phyloP scores from a whole-genome alignment of 2,113 vertebrate genomes.

The Talpa occidentalis region DNA sequence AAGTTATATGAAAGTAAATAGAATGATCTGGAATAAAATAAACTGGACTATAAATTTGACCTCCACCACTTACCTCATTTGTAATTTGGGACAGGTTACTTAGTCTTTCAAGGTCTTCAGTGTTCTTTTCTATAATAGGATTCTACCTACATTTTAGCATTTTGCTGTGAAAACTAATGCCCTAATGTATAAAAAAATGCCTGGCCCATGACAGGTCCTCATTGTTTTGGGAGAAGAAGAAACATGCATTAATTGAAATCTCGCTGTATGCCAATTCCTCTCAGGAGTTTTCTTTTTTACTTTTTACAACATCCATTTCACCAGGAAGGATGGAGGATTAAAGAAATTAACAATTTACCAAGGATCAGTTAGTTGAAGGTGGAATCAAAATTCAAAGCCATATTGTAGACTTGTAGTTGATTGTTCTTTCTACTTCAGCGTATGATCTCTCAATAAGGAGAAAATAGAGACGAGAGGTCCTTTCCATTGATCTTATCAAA shows the following conservation, averaged over 20 bases:
- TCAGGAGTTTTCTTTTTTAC: not conserved
- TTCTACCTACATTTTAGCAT: not conserved
- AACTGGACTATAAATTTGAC: not conserved
- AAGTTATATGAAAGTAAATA: not conserved
- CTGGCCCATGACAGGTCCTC: not conserved
- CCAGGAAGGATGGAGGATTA: not conserved
- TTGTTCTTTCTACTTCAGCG: not conserved
- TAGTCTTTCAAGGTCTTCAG: not conserved
- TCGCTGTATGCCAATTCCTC: not conserved
- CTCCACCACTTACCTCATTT: not conserved
- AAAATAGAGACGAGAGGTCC: not conserved
- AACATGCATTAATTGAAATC: not conserved
- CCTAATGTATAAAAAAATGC: not conserved
- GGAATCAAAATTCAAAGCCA: not conserved
- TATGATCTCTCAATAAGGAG: not conserved
- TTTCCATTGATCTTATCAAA: not conserved
- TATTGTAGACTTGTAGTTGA: not conserved
- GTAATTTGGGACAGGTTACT: not conserved
- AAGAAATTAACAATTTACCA: not conserved
- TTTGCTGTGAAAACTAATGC: not conserved
- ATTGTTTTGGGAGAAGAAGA: not conserved
- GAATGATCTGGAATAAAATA: slow-evolving; percentile 22
- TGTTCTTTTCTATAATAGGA: not conserved
- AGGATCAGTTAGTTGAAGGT: not conserved
- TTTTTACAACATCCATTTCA: not conserved